These are phyloP conservation scores for Calidris pygmaea DNA, from an alignment of 2,113 vertebrate species.

Conservation along the genomic window DNA sequence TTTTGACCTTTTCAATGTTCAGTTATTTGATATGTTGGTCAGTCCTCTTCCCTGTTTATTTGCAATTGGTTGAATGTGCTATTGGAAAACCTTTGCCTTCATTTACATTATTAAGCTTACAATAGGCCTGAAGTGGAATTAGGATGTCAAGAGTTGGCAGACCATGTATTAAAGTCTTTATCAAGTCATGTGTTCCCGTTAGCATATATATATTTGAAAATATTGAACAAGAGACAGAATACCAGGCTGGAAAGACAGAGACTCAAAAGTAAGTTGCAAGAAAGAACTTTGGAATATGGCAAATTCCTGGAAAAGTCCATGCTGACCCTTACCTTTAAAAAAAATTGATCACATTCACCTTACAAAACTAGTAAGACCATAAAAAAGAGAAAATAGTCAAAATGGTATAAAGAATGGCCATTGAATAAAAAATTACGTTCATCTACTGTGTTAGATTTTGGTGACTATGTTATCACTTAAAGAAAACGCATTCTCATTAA, in stretches of 20 bases:
- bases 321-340: not conserved
- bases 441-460: not conserved
- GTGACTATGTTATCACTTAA: not conserved
- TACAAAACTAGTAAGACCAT: not conserved
- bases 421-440: not conserved
- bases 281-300: not conserved
- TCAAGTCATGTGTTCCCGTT: not conserved
- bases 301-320: not conserved
- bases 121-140: not conserved
- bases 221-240: not conserved
- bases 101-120: not conserved
- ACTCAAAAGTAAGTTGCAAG: not conserved
- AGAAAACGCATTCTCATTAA: not conserved
- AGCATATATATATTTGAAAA: not conserved
- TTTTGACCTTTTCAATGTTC: constrained; percentile 15
- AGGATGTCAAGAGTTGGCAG: not conserved
- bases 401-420: not conserved
- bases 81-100: not conserved
- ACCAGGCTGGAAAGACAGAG: not conserved
- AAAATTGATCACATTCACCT: not conserved
- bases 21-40: not conserved
- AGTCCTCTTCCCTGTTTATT: not conserved
- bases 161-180: not conserved
- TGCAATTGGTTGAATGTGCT: not conserved
- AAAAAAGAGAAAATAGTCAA: not conserved